Base-by-base conservation (phyloP, 2,888 invertebrate genomes). In the Torymus auratus region DNA sequence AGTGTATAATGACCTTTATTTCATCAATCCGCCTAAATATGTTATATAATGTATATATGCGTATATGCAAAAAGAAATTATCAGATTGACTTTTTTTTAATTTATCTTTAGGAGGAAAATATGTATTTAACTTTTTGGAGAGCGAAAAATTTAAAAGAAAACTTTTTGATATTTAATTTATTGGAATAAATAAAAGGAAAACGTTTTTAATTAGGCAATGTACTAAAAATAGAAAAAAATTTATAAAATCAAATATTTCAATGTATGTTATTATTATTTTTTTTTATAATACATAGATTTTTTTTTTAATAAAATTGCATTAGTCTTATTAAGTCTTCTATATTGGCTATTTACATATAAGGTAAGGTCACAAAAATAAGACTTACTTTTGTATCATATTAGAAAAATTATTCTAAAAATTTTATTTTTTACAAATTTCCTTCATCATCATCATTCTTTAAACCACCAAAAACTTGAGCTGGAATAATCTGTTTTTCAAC, bases 401-500 rank as follows among this genome's bases (percentile, higher is more conserved):
- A 74, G 28, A 41, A 74, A 74, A 69, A 56, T 50, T 73, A 69
- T 14, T 56, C 41, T 74, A 62, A 14, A 41, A 41, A 5, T 65
- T 61, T 68, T 64, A 71, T 50, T 61, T 69, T 74, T 61, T 70
- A 60, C 70, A 28, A 78, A 65, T 41, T 50, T 68, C 56, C 53
- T 64, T 23, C 73, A 60, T 88, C 86, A 12, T 92, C 89, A 53
- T 87, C 88, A 72, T 89, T 88, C 85, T 93, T 93, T 83, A 97
- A 92, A 84, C 96, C 94, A 81, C 98, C 98, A 92, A 98, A 99
- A 2, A 99, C 97, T 91, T 98, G 96, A 64, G 95, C 93, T 55
- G 99, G 99, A 84, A 99, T 94, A 50, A 93, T 93, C 91, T 97
- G 96, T 89, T 97, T 95, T 88, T 97, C 96, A 75, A 98, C 94